Evolutionary conservation across 2,113 vertebrate species (phyloP).

Genomic region (Rhinoderma darwinii): DNA sequence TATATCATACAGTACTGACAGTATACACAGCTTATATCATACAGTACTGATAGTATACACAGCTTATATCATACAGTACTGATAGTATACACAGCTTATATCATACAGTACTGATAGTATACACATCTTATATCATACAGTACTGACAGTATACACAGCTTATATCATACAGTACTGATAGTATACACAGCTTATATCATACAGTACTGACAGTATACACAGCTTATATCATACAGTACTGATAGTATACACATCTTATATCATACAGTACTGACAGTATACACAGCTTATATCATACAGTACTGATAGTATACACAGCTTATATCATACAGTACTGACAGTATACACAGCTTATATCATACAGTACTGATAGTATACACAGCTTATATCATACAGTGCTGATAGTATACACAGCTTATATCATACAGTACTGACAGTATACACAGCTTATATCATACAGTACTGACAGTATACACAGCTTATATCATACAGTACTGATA

Average conservation of each 20-base stretch:
- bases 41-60: neutral
- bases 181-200: neutral
- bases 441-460: neutral
- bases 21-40: neutral
- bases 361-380: neutral
- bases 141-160: neutral
- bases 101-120: no score
- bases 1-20: constrained; percentile 11
- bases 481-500: constrained; percentile 13
- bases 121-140: neutral
- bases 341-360: neutral
- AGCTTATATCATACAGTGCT: constrained; percentile 3
- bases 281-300: neutral
- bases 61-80: constrained; percentile 4
- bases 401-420: no score
- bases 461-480: neutral
- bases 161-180: constrained; percentile 13
- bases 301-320: neutral
- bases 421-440: no score
- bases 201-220: neutral
- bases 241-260: no score
- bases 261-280: no score
- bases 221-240: constrained; percentile 4
- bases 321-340: constrained; percentile 11
- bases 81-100: no score